Conservation (phyloP, 2,113 vertebrate genomes). For the Vimba vimba region DNA sequence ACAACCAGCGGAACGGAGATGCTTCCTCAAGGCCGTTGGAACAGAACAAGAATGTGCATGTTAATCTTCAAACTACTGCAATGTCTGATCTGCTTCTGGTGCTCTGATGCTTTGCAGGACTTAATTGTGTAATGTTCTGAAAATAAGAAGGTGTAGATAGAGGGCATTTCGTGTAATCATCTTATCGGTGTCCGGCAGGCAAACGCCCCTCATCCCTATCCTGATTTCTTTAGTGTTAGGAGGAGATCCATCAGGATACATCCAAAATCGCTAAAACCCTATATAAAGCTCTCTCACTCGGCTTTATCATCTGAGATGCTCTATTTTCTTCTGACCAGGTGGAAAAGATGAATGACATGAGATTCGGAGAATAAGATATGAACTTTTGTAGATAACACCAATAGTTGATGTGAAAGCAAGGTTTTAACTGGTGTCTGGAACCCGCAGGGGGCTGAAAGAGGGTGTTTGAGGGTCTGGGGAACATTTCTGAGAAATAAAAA, state of each 20-base stretch:
- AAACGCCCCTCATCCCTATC: constrained; percentile 50
- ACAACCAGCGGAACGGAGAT: not conserved
- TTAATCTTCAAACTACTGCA: constrained; percentile 21
- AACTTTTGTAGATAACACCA: not conserved
- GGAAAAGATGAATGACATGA: constrained; percentile 1
- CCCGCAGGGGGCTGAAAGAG: not conserved
- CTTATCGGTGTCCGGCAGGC: constrained; percentile 55
- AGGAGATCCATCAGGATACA: constrained; percentile 25
- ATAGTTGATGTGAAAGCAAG: not conserved
- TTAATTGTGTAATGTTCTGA: constrained; percentile 54
- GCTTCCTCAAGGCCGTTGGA: not conserved
- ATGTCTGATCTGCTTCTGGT: constrained; percentile 28
- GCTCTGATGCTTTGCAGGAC: constrained; percentile 34
- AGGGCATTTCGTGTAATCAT: constrained; percentile 47
- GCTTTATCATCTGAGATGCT: constrained; percentile 16
- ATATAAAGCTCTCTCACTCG: not conserved
- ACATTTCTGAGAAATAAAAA: too few relatives aligned
- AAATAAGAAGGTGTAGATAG: constrained; percentile 49
- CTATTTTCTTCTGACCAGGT: constrained; percentile 10
- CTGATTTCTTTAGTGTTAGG: constrained; percentile 38
- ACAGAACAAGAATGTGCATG: not conserved
- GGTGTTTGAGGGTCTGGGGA: not conserved
- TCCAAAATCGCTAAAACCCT: constrained; percentile 7
- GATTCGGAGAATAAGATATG: constrained; percentile 1
- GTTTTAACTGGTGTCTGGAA: not conserved